Conservation (phyloP, 2,797 vertebrate species). For the Neomorphus geoffroyi region DNA sequence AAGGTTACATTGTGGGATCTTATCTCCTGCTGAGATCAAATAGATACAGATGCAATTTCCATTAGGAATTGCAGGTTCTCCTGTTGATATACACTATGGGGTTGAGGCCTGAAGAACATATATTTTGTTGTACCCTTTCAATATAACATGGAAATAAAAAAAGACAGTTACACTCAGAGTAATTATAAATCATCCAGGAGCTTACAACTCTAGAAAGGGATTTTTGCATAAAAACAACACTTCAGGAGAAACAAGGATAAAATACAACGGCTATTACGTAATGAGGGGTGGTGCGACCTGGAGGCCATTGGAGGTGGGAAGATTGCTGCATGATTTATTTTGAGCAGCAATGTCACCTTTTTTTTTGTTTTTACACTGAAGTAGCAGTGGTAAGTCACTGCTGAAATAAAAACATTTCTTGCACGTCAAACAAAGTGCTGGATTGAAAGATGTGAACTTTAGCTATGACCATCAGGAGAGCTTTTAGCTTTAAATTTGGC, state of each 20-base stretch:
- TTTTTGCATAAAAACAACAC: neutral
- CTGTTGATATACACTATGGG: rapidly evolving
- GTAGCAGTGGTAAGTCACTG: neutral
- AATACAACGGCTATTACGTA: neutral
- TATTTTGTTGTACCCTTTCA: neutral
- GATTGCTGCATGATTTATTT: neutral
- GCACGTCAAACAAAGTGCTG: neutral
- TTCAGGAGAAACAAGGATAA: neutral
- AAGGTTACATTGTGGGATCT: neutral
- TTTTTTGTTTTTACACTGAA: neutral
- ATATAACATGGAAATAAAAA: neutral
- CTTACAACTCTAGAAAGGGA: neutral
- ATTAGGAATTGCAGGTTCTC: neutral
- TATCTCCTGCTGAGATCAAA: neutral
- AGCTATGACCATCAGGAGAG: neutral
- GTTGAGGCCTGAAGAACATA: neutral
- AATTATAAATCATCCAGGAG: neutral
- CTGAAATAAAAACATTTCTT: neutral
- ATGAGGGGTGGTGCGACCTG: neutral
- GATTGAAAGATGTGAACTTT: neutral
- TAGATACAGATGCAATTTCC: neutral
- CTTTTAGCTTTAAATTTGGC: constrained; percentile 3
- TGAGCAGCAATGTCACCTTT: neutral
- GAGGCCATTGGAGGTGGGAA: neutral
- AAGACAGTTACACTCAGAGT: neutral